Evolutionary conservation across 1,140 invertebrate species (phyloP).

Genomic region (Panagrolaimus sp.): DNA sequence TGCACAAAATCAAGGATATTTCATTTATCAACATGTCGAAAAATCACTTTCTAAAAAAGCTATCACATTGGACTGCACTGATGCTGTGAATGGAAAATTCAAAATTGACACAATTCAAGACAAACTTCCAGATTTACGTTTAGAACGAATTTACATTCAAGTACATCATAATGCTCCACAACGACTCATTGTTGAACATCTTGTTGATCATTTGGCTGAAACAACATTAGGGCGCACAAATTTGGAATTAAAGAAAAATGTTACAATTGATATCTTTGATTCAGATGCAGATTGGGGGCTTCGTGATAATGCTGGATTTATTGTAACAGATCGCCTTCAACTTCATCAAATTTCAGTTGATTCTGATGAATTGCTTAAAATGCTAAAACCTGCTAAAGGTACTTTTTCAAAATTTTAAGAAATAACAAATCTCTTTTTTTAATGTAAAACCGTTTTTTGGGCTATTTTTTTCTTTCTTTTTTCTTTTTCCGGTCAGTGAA

Average conservation of each 20-base stretch:
- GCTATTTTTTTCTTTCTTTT: not conserved
- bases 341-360: constrained; percentile 47
- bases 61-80: constrained; percentile 34
- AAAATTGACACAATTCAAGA: constrained; percentile 41
- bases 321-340: constrained; percentile 51
- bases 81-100: constrained; percentile 30
- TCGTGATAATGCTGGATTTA: constrained; percentile 53
- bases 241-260: constrained; percentile 56
- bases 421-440: not conserved
- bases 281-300: constrained; percentile 35
- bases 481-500: constrained; percentile 10
- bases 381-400: constrained; percentile 41
- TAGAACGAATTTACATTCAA: constrained; percentile 53
- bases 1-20: constrained; percentile 46
- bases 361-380: constrained; percentile 27
- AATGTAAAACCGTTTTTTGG: not conserved
- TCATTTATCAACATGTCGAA: constrained; percentile 45
- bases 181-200: constrained; percentile 48
- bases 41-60: constrained; percentile 33
- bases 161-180: constrained; percentile 53
- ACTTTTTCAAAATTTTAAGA: too few species aligned
- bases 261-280: constrained; percentile 58
- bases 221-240: constrained; percentile 47
- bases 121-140: constrained; percentile 35
- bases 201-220: constrained; percentile 53